These are phyloP conservation scores for Ameiurus melas DNA, from an alignment of 2,113 vertebrate species.

Conservation along the genomic window DNA sequence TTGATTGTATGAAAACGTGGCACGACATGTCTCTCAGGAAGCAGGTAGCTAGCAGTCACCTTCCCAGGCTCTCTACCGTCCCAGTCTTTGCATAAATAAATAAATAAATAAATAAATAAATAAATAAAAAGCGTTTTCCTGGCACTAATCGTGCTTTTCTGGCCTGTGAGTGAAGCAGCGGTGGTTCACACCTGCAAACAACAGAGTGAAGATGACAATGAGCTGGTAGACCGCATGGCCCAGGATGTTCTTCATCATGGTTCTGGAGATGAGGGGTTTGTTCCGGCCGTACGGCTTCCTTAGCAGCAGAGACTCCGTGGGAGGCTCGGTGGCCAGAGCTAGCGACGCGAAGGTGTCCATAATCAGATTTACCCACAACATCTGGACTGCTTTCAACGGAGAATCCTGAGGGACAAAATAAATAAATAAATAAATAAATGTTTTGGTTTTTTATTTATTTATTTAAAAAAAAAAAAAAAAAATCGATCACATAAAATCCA, in stretches of 20 bases:
- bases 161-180: background rate
- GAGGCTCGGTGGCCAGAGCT: constrained; percentile 96
- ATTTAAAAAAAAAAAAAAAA: too few species aligned
- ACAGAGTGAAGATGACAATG: constrained; percentile 88
- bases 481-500: background rate
- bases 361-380: constrained; percentile 99
- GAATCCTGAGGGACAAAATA: constrained; percentile 80
- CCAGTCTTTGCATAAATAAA: too few species aligned
- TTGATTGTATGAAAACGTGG: background rate
- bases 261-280: constrained; percentile 97
- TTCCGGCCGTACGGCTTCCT: constrained; percentile 97
- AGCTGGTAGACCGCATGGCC: constrained; percentile 96
- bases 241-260: constrained; percentile 99
- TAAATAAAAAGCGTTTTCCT: background rate
- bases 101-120: too few species aligned
- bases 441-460: too few species aligned
- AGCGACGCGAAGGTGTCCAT: constrained; percentile 99
- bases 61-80: background rate
- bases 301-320: constrained; percentile 92
- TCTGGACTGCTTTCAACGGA: constrained; percentile 97
- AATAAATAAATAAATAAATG: constrained; percentile 3
- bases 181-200: constrained; percentile 88
- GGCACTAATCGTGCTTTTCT: background rate
- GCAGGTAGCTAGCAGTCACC: background rate
- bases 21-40: background rate